A percentile compares a stretch with the other conserved stretches of the same genome.
Conservation (phyloP, 1,140 invertebrate genomes). For the Thaumatotibia leucotreta region DNA sequence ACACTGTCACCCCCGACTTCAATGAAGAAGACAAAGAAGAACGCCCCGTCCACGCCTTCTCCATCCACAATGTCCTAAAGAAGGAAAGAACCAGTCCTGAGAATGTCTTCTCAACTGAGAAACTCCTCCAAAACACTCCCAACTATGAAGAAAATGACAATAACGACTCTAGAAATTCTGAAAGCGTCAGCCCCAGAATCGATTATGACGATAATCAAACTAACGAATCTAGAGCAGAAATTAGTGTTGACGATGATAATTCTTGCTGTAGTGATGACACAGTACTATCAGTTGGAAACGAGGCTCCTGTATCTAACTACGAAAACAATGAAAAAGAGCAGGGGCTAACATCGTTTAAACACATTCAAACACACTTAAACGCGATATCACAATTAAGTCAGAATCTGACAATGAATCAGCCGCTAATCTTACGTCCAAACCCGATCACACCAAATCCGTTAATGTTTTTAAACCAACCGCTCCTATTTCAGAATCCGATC, state of each 20-base stretch:
- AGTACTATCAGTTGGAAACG: slow-evolving; percentile 82
- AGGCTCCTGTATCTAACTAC: slow-evolving; percentile 62
- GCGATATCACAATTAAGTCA: slow-evolving; percentile 78
- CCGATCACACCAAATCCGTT: slow-evolving; percentile 73
- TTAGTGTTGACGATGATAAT: slow-evolving; percentile 68
- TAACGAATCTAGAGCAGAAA: slow-evolving; percentile 51
- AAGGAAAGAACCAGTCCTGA: slow-evolving; percentile 69
- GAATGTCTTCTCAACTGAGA: slow-evolving; percentile 74
- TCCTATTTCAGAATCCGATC: slow-evolving; percentile 67
- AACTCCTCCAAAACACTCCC: slow-evolving; percentile 67
- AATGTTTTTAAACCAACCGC: slow-evolving; percentile 72
- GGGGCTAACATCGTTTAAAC: slow-evolving; percentile 76
- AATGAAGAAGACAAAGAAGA: slow-evolving; percentile 57
- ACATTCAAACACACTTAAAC: slow-evolving; percentile 78
- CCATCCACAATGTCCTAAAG: slow-evolving; percentile 72
- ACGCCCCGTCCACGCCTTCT: slow-evolving; percentile 55
- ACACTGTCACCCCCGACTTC: slow-evolving; percentile 56
- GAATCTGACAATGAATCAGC: slow-evolving; percentile 65
- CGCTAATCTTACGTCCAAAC: slow-evolving; percentile 62
- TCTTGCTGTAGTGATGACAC: slow-evolving; percentile 82
- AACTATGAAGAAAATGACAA: slow-evolving; percentile 54
- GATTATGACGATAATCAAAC: slow-evolving; percentile 52
- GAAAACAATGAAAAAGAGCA: slow-evolving; percentile 37
- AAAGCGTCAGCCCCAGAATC: slow-evolving; percentile 47
- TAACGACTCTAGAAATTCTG: slow-evolving; percentile 41